These are phyloP conservation scores for Alauda arvensis DNA, from an alignment of 2,797 vertebrate species.

Conservation along the genomic window DNA sequence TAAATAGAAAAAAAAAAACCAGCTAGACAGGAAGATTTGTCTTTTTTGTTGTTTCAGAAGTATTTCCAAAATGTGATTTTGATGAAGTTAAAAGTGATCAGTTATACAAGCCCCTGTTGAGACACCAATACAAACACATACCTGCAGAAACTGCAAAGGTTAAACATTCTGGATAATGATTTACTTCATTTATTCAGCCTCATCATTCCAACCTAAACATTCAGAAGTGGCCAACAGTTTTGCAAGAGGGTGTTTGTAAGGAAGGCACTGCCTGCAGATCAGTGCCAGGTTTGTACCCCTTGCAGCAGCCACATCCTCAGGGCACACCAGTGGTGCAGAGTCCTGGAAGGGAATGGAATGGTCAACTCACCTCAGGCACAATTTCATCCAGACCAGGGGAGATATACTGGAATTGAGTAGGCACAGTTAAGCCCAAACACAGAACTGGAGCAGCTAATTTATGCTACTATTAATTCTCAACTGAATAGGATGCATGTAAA, in stretches of 20 bases:
- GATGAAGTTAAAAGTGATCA: not conserved
- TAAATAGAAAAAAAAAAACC: rapidly evolving
- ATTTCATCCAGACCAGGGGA: not conserved
- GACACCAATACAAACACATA: not conserved
- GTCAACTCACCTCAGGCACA: not conserved
- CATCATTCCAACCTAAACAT: not conserved
- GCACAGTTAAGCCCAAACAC: not conserved
- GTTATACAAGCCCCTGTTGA: not conserved
- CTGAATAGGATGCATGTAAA: not conserved
- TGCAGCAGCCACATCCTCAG: not conserved
- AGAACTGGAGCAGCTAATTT: not conserved
- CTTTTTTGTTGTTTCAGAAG: not conserved
- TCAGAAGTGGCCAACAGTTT: not conserved
- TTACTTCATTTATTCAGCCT: not conserved
- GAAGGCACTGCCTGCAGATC: not conserved
- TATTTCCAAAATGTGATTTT: not conserved
- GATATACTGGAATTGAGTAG: not conserved
- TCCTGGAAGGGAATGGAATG: not conserved
- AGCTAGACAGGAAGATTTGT: not conserved
- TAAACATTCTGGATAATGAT: not conserved
- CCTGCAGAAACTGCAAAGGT: not conserved
- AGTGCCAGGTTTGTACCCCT: not conserved
- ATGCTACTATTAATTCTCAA: not conserved
- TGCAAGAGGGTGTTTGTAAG: not conserved
- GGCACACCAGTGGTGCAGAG: not conserved